phyloP scores from a whole-genome alignment of 2,888 invertebrate species.

The Diarsia brunnea region DNA sequence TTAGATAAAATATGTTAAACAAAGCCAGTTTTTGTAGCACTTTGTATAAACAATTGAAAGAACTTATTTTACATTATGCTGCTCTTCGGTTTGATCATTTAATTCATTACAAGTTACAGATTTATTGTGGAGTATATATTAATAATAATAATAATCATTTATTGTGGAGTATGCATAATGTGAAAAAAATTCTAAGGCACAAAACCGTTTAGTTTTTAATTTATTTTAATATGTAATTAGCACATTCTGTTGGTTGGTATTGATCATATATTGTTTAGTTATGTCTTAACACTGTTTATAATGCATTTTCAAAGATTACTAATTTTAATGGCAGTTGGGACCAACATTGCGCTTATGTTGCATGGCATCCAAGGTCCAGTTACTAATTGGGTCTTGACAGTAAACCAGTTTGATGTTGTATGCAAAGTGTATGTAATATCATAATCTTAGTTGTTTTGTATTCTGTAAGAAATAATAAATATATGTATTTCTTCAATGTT shows the following conservation, averaged over 20 bases:
- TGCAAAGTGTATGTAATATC: conserved; percentile 72
- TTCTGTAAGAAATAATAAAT: conserved; percentile 71
- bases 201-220: conserved; percentile 62
- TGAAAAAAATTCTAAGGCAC: conserved; percentile 54
- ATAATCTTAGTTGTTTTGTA: conserved; percentile 79
- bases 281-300: conserved; percentile 52
- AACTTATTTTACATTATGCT: conserved; percentile 57
- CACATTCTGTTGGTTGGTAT: conserved; percentile 53
- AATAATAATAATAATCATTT: no score
- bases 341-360: conserved; percentile 65
- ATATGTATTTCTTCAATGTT: conserved; percentile 69
- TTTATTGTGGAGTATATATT: conserved; percentile 33
- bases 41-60: conserved; percentile 50
- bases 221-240: conserved; percentile 59
- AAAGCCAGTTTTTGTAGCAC: conserved; percentile 55
- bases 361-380: conserved; percentile 59
- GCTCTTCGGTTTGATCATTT: conserved; percentile 1
- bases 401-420: conserved; percentile 68
- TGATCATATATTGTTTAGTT: conserved; percentile 55
- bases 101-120: conserved; percentile 16
- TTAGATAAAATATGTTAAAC: conserved; percentile 56
- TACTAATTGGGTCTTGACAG: conserved; percentile 59
- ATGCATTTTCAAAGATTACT: conserved; percentile 66
- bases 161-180: conserved; percentile 46
- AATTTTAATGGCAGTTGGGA: conserved; percentile 63